Percentiles rank a stretch among this genome's conserved stretches.
Evolutionary conservation across 2,888 invertebrate genomes (phyloP).

Genomic region (Nemotelus nigrinus): DNA sequence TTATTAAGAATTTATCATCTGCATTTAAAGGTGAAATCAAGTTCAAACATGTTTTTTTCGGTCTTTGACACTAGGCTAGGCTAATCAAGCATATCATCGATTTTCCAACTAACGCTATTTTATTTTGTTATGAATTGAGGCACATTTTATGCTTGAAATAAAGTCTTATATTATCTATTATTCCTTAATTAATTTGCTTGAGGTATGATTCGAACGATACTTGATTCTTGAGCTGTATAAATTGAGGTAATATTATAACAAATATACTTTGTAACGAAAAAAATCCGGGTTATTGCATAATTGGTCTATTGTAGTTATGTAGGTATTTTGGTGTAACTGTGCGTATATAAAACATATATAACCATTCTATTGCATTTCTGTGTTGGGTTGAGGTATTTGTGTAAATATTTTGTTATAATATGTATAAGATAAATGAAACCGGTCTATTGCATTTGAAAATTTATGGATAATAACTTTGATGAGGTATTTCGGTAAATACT

Average conservation of each 20-base stretch:
- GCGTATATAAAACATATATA: conserved; percentile 62
- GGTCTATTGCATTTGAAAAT: conserved; percentile 48
- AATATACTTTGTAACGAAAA: conserved; percentile 48
- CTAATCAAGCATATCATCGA: too few relatives aligned
- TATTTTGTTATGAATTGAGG: neutral
- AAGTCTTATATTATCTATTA: neutral
- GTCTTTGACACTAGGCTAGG: too few relatives aligned
- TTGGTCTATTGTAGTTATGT: conserved; percentile 64
- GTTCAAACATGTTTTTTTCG: too few relatives aligned
- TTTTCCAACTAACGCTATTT: too few relatives aligned
- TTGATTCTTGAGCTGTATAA: conserved; percentile 19
- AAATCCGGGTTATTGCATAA: conserved; percentile 62
- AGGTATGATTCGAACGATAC: conserved; percentile 34
- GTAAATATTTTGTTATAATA: conserved; percentile 57
- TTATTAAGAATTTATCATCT: too few relatives aligned
- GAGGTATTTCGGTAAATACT: conserved; percentile 51
- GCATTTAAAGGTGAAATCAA: too few relatives aligned
- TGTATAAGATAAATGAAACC: conserved; percentile 60
- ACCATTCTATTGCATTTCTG: conserved; percentile 49
- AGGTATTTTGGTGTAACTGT: conserved; percentile 60
- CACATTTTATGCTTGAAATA: neutral
- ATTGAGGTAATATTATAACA: conserved; percentile 28
- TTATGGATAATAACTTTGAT: conserved; percentile 46
- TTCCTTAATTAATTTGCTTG: neutral
- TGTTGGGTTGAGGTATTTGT: conserved; percentile 51